Evolutionary conservation across 2,797 vertebrate species (phyloP), one percentile per base, ranked within the genome.

Genomic region (Chaunax sp.): DNA sequence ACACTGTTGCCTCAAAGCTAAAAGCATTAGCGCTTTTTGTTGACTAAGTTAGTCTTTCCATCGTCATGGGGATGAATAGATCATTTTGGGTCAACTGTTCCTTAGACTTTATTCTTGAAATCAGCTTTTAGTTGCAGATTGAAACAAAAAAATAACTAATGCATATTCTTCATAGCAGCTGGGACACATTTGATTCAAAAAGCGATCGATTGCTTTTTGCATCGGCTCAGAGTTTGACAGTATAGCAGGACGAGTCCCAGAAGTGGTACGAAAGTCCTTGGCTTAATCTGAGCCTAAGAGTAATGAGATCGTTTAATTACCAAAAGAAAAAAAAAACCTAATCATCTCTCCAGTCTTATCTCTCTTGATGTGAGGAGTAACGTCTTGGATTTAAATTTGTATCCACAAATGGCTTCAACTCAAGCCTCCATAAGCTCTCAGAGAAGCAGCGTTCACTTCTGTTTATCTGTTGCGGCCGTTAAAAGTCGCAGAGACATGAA

Each of bases 261-360:
- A 80, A 68, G 84, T 76, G 68, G 71, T 64, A 73, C 68, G 74
- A 70, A 77, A 86, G 74, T 83, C 77, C 69, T 80, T 4, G 30
- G 22, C 37, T 83, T 82, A 78, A 84, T 86, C 87, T 83, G 83
- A 86, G 85, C 66, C 46, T 65, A 44, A 72, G 78, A 75, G 79
- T 78, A 81, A 80, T 72, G 73, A 80, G 64, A 83, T 84, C 14
- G 74, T 84, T 84, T 84, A 87, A 87, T 87, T 83, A 80, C 69
- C 72, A 43, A 55, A 75, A 82, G 67, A n/a, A 22, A 69, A 83
- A 83, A 85, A 40, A 40, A 80, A 78, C 80, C 77, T 45, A 16
- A 79, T 87, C 76, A 76, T 69, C 62, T 64, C 64, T n/a, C 33
- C 14, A 6, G 72, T 83, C 84, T 80, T 82, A 85, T 87, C 84